These are phyloP conservation scores for Tipula lateralis DNA, from an alignment of 2,888 invertebrate genomes.

Conservation along the genomic window DNA sequence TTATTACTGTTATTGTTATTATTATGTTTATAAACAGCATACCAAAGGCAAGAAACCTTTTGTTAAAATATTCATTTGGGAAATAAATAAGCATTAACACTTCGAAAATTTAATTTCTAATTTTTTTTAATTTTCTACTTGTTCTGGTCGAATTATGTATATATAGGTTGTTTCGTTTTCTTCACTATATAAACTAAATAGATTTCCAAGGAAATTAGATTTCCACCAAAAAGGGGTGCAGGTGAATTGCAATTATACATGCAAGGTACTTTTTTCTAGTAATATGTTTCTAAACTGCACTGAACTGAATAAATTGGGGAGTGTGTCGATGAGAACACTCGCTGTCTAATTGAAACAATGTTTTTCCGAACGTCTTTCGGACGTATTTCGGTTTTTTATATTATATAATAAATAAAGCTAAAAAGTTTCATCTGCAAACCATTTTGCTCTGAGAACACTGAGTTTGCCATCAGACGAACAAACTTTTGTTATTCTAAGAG, in stretches of 20 bases:
- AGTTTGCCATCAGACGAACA: too few relatives aligned
- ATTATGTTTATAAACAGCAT: conserved; percentile 1
- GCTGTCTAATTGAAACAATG: too few relatives aligned
- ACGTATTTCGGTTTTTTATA: too few relatives aligned
- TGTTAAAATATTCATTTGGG: conserved; percentile 11
- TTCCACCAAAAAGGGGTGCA: not conserved
- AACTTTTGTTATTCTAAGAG: too few relatives aligned
- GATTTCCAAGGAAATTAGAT: not conserved
- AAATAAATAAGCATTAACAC: conserved; percentile 11
- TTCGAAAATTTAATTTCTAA: conserved; percentile 11
- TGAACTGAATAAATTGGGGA: too few relatives aligned
- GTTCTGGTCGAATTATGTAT: not conserved
- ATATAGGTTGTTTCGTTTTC: not conserved
- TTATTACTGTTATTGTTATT: not conserved
- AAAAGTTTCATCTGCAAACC: too few relatives aligned
- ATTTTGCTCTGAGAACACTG: too few relatives aligned
- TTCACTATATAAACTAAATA: not conserved
- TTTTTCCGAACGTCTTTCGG: too few relatives aligned
- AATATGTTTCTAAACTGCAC: not conserved
- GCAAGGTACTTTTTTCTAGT: not conserved
- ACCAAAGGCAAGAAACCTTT: conserved; percentile 9
- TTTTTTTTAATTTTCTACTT: not conserved
- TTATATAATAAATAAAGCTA: too few relatives aligned
- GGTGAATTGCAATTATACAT: not conserved
- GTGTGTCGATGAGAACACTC: too few relatives aligned